Evolutionary conservation across 1,140 invertebrate genomes (phyloP), one percentile per base, ranked within the genome.

Genomic region (Drosophila ambigua): DNA sequence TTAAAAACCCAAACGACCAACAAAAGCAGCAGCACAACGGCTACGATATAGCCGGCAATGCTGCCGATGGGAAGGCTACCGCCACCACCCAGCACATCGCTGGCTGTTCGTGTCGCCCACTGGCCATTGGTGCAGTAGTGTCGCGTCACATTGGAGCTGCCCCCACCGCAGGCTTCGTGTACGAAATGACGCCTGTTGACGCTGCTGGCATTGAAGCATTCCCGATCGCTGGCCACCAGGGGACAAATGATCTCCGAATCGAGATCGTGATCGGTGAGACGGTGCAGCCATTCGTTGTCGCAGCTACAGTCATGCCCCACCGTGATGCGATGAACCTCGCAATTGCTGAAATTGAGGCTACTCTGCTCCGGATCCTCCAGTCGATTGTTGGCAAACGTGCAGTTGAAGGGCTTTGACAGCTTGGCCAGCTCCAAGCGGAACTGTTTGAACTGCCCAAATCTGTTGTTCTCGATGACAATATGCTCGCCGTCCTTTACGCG

Each of bases 301-400:
- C 91, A 92, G 8, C 43, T 45, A n/a, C 91, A 92, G 24, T 24
- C 5, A 2, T 52, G 59, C 50, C 66, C 59, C 28, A 92, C 68
- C 0, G 43, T 66, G 0, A 82, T 74, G 13, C 71, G 55, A 7
- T 66, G 74, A 28, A 91, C 54, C 23, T 46, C 39, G 15, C 91
- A 92, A 7, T 72, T 77, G 24, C 57, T 74, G 2, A 90, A 69
- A 24, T 92, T 92, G 2, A 92, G 68, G 35, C 89, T 83, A 2
- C 71, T 65, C 5, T 60, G 51, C 39, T 77, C 49, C 2, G 74
- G 68, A 20, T 71, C 20, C 5, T 77, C 76, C 6, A 92, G 54
- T 2, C 45, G 67, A 61, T 92, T 92, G 44, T 81, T 72, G 16
- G 72, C 62, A 39, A 92, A 92, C 0, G 63, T 77, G 53, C 91